Percentiles rank a stretch among this genome's conserved stretches.
phyloP scores from a whole-genome alignment of 2,113 vertebrate genomes.

The Oreochromis aureus region DNA sequence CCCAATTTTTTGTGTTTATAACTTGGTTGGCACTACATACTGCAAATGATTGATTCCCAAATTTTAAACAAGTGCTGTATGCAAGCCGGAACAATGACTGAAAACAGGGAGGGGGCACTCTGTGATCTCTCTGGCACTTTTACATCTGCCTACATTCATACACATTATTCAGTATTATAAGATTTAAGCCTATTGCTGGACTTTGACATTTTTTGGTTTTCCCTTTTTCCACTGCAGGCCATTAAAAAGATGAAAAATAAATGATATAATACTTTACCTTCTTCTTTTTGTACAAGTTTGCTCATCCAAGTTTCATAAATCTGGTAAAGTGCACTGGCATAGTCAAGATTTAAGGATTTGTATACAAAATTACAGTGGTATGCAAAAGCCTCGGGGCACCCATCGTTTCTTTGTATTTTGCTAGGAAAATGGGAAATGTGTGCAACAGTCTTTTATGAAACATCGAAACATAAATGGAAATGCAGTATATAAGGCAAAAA shows the following conservation, averaged over 20 bases:
- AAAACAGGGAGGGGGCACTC: not conserved
- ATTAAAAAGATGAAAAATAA: not conserved
- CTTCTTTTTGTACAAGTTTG: not conserved
- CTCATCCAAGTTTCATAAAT: not conserved
- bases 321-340: not conserved
- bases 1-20: not conserved
- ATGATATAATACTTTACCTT: not conserved
- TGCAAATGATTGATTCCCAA: not conserved
- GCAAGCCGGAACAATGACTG: fast-evolving
- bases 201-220: not conserved
- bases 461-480: not conserved
- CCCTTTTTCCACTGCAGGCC: not conserved
- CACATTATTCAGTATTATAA: not conserved
- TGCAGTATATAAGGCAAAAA: not conserved
- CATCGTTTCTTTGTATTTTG: not conserved
- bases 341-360: not conserved
- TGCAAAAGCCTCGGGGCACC: too few species aligned
- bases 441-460: not conserved
- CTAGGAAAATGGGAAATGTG: not conserved
- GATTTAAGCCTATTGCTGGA: not conserved
- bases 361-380: not conserved
- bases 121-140: not conserved
- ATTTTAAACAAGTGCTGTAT: not conserved
- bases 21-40: not conserved
- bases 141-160: not conserved